Base-by-base conservation (phyloP, 2,113 vertebrate genomes). In the Campylomormyrus numenius region DNA sequence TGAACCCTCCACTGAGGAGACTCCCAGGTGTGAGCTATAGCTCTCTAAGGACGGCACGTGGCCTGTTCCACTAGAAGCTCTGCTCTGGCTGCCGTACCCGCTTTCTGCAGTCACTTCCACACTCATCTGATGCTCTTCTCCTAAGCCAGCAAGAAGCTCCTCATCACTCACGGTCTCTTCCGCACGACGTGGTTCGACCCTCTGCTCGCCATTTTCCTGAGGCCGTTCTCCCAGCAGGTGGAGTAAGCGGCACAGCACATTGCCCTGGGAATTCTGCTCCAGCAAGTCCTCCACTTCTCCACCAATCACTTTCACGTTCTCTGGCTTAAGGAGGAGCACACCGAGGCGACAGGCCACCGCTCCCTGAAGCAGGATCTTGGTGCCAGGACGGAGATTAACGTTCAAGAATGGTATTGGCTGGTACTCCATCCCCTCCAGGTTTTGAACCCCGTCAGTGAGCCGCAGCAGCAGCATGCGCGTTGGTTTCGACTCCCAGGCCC, bases 401-500 rank as follows among this genome's bases (percentile, higher is more conserved):
- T 92, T 96, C 89, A 99, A 96, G 77, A 92, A 92, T 66, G 97
- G 96, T 89, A 99, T 93, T 0, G 96, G 93, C 15, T 96, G 96
- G 92, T 99, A 98, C 88, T 99, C 98, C 96, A 99, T 98, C 19
- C 96, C 98, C 92, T 99, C 98, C 90, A 99, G 92, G 91, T 95
- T 97, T 90, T 97, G 95, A 90, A 98, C 94, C 39, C 98, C 98
- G 94, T 99, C 98, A 3, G 98, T 99, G 77, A 99, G 92, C 92
- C 99, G 97, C 24, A 99, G 90, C 93, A 99, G 96, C 24, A 99
- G 94, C 98, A 99, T 96, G 85, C 97, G 96, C 8, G 96, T 97
- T 49, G 97, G 93, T 92, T 95, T 98, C 92, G 95, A 93, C 94
- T 99, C 98, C 98, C 98, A 99, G 39, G 98, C 93, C 90, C 94